Evolutionary conservation across 2,888 invertebrate species (phyloP), one percentile per base, ranked within the genome.

Genomic region (Tetranychus truncatus): DNA sequence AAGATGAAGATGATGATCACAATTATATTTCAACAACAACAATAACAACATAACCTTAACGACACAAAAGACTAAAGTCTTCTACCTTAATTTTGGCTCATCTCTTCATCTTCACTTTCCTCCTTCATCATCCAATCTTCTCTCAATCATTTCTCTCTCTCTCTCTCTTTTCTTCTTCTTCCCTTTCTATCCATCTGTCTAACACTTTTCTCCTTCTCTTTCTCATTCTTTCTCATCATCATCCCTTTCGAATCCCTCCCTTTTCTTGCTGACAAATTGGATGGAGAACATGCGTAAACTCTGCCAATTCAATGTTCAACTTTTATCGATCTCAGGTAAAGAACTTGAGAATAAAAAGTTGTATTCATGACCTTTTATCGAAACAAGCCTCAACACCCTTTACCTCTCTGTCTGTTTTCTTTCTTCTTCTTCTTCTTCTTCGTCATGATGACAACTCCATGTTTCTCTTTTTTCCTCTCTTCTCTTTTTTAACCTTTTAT

Each of bases 101-200:
- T 44, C 44, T 24, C 44, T 9, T 72, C 72, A 20, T 44, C 44
- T 9, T 45, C 72, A 24, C 44, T 44, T 15, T 72, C 72, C 9
- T 34, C 34, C 44, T 2, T 55, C 55, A 55, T 55, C 15, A 55
- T 55, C 55, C 55, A 15, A 15, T 55, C 55, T 55, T 55, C 55
- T 55, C 55, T 15, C 15, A 15, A 55, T 55, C 15, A 55, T 72
- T 44, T 46, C 72, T 72, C 45, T 72, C 34, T 72, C 34, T 72
- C 5, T 34, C 72, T 69, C 69, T 72, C 72, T 72, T 44, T 15
- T 45, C 72, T n/a, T n/a, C n/a, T n/a, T n/a, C n/a, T n/a, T 45
- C 44, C 8, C 72, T 72, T 72, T 72, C 8, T 9, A 11, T 34
- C n/a, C 44, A 9, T 72, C 24, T 20, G 8, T 34, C 24, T 44